Conservation (phyloP, 2,797 vertebrate genomes). For the Pipistrellus pipistrellus region DNA sequence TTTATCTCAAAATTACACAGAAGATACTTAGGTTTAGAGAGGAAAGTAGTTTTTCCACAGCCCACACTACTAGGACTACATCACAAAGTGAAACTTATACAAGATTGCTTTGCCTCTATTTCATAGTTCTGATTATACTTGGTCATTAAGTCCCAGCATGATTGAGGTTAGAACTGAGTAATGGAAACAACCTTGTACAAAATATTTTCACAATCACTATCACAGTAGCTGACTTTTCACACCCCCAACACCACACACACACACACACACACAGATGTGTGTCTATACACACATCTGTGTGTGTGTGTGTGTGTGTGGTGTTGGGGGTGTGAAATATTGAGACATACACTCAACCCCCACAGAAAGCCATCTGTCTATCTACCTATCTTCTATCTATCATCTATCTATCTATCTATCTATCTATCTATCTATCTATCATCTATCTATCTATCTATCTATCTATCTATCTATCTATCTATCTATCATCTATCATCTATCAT, state of each 20-base stretch:
- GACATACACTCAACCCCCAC: too few relatives aligned
- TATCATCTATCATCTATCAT: too few relatives aligned
- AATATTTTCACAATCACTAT: background rate
- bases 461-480: too few relatives aligned
- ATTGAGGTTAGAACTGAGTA: background rate
- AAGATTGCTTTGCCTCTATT: background rate
- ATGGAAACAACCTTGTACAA: background rate
- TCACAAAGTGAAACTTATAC: background rate
- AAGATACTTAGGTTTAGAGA: background rate
- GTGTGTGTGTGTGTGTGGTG: too few relatives aligned
- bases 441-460: too few relatives aligned
- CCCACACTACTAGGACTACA: background rate
- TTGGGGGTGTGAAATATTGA: too few relatives aligned
- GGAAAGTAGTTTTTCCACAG: background rate
- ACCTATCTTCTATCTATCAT: too few relatives aligned
- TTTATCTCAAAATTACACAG: background rate
- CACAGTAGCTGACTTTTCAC: background rate
- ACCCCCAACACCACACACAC: background rate
- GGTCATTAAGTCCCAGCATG: background rate
- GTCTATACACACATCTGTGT: too few relatives aligned
- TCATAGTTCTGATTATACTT: background rate
- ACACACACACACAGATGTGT: background rate
- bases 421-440: too few relatives aligned
- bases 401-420: too few relatives aligned
- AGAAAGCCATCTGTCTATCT: background rate